Percentiles rank a stretch among this genome's conserved stretches.
Conservation (phyloP, 2,797 vertebrate species). For the Pteronotus mesoamericanus region DNA sequence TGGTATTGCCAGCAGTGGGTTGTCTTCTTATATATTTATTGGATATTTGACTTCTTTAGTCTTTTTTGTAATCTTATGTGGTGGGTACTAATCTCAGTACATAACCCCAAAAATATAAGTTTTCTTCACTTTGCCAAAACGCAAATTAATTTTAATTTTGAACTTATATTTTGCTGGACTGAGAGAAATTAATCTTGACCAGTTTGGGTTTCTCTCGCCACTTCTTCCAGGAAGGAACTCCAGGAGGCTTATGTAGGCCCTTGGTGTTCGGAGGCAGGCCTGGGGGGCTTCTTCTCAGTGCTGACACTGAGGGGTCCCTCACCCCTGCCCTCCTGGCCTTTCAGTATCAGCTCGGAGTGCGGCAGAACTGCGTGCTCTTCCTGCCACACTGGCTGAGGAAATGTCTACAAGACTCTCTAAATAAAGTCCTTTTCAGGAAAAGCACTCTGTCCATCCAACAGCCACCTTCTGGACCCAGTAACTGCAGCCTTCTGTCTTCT, state of each 20-base stretch:
- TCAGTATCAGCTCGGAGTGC: background rate
- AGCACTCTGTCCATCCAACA: background rate
- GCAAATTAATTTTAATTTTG: background rate
- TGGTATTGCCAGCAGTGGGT: background rate
- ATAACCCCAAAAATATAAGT: background rate
- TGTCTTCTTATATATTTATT: background rate
- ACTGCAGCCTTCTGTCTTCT: background rate
- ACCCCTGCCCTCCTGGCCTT: background rate
- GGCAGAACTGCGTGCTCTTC: background rate
- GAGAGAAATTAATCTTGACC: background rate
- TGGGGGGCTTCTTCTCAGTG: background rate
- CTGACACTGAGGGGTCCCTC: background rate
- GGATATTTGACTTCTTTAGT: background rate
- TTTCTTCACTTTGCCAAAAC: background rate
- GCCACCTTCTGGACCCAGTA: background rate
- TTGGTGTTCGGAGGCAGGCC: background rate
- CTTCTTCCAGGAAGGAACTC: background rate
- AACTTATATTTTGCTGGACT: background rate
- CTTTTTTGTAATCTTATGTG: background rate
- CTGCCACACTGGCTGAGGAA: background rate
- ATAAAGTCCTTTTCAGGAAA: background rate
- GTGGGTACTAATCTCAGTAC: background rate
- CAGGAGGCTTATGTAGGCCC: background rate
- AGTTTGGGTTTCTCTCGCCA: background rate
- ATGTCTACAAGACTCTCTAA: background rate